Base-by-base conservation (phyloP, 23 tunicate genomes). In the Ascidia mentula region DNA sequence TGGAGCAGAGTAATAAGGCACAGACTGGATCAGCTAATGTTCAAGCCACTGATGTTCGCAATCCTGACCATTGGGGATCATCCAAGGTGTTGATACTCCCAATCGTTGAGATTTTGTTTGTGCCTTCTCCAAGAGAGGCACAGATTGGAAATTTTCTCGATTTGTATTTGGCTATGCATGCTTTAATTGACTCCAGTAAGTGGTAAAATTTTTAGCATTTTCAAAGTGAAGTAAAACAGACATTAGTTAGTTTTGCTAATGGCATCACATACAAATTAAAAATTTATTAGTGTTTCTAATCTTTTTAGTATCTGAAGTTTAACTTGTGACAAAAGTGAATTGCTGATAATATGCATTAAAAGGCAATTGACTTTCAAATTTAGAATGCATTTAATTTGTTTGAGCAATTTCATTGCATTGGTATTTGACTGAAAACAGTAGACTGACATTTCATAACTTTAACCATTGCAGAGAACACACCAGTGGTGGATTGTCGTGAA, bases 31-130 rank as follows among this genome's bases (percentile, higher is more conserved):
- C 81, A 33, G 77, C 83, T 38, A 22, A n/a, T 20, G 92, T 92
- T 0, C 73, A 46, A 28, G 97, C 97, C 0, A 61, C 92, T 13
- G 97, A 92, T 69, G 77, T 92, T 1, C 81, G 89, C 18, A 92
- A 92, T 65, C 75, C 79, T 24, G 46, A 46, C 73, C 90, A 92
- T 59, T 86, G 81, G 83, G 97, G 97, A 60, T n/a, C 73, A 24
- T 70, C 85, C 28, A 35, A 40, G 36, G 97, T 87, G 13, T 32
- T 83, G 20, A 18, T 93, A 31, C 81, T 42, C 22, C 92, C 84
- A 0, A 85, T 90, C 18, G 83, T 65, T 1, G 72, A 88, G 28
- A 80, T 93, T 1, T 18, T 72, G 32, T 93, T 93, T 88, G 88
- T 83, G 5, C 74, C 59, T 1, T 93, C 98, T 0, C 75, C 34